Conservation (phyloP, 2,113 vertebrate species). For the Cyprinodon tularosa region DNA sequence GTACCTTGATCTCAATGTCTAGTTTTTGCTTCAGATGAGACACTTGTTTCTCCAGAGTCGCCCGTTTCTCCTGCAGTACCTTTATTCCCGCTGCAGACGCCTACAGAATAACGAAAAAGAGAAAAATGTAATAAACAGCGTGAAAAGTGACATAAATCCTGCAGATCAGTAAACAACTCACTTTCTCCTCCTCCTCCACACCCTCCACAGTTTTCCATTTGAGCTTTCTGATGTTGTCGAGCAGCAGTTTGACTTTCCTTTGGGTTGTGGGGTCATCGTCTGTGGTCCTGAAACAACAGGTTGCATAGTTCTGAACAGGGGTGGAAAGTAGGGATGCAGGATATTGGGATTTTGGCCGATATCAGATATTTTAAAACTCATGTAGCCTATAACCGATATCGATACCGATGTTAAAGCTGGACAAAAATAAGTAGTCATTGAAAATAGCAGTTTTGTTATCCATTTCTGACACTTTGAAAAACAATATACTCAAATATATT, state of each 20-base stretch:
- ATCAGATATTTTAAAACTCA: no score
- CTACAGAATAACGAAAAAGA: conserved; percentile 35
- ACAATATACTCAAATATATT: no score
- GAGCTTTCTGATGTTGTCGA: conserved; percentile 91
- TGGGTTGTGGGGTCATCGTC: conserved; percentile 89
- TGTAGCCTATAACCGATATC: no score
- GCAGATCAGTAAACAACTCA: conserved; percentile 37
- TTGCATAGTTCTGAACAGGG: background rate
- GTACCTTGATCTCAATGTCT: conserved; percentile 86
- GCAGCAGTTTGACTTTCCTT: conserved; percentile 90
- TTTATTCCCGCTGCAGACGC: conserved; percentile 77
- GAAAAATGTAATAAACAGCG: background rate
- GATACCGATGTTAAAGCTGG: no score
- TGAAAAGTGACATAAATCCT: background rate
- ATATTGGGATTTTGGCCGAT: no score
- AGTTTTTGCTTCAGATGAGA: conserved; percentile 84
- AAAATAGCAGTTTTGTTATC: no score
- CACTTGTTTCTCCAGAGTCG: conserved; percentile 82
- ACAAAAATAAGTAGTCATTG: no score
- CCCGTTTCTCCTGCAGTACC: conserved; percentile 82
- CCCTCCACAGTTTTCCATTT: conserved; percentile 88
- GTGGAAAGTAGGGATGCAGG: no score
- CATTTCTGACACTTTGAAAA: no score
- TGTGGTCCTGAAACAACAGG: conserved; percentile 80
- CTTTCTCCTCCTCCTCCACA: conserved; percentile 77